A percentile compares a stretch with the other conserved stretches of the same genome.
Conservation (phyloP, 1,140 invertebrate genomes). For the Battus philenor region DNA sequence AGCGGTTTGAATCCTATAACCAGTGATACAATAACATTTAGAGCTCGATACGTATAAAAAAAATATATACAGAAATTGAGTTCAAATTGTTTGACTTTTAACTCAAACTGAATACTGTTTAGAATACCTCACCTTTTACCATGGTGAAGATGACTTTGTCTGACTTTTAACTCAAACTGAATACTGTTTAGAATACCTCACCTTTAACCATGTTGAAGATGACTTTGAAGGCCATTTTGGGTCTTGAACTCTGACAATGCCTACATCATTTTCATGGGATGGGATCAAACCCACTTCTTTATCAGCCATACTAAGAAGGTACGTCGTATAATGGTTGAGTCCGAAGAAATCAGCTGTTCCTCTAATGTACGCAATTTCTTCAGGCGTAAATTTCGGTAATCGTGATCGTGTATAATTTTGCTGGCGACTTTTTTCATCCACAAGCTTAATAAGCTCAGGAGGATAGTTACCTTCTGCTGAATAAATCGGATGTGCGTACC, state of each 20-base stretch:
- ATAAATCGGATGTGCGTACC: conserved; percentile 82
- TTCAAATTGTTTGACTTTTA: no score
- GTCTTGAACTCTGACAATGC: conserved; percentile 65
- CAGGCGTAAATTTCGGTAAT: conserved; percentile 78
- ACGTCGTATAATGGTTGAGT: conserved; percentile 79
- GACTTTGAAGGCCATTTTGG: conserved; percentile 70
- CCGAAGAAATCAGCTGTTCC: conserved; percentile 79
- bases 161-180: no score
- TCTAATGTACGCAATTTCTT: conserved; percentile 76
- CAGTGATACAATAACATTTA: no score
- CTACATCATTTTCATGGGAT: conserved; percentile 70
- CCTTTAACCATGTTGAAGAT: conserved; percentile 72
- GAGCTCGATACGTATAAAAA: no score
- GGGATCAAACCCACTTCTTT: conserved; percentile 56
- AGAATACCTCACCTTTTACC: no score
- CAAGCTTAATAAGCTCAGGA: conserved; percentile 77
- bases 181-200: no score
- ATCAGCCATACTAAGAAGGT: conserved; percentile 61
- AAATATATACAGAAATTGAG: no score
- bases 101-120: no score
- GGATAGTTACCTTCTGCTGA: conserved; percentile 82
- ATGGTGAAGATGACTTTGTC: no score
- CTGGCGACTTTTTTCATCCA: conserved; percentile 76
- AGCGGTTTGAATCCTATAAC: no score
- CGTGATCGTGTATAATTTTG: conserved; percentile 79